A percentile compares a stretch with the other conserved stretches of the same genome.
Conservation (phyloP, 2,797 vertebrate species). For the Presbytis comata region DNA sequence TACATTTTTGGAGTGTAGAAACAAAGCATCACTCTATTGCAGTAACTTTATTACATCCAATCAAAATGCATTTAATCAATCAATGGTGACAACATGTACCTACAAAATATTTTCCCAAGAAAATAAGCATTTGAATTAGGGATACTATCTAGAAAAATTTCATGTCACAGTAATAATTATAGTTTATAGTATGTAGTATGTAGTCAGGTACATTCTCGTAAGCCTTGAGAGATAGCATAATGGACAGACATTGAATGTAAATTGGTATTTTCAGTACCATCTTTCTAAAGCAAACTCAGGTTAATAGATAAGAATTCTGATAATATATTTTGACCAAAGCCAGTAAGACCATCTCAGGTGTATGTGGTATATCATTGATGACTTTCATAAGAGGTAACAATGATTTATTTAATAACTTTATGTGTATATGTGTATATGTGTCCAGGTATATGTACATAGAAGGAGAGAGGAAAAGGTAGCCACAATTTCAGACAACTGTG, state of each 20-base stretch:
- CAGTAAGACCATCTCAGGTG: neutral
- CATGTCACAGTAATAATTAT: neutral
- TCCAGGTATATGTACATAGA: neutral
- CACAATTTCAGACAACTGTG: neutral
- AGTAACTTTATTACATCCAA: neutral
- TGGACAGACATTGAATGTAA: neutral
- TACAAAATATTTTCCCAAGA: constrained; percentile 13
- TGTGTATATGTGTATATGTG: neutral
- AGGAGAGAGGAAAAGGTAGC: neutral
- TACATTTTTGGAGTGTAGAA: neutral
- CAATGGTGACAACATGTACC: neutral
- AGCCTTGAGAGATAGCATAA: neutral
- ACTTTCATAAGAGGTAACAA: neutral
- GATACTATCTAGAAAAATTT: neutral
- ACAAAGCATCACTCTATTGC: neutral
- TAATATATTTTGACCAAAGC: neutral
- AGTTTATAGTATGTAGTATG: neutral
- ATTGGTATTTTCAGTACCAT: neutral
- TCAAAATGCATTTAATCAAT: neutral
- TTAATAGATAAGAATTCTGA: neutral
- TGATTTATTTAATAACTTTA: neutral
- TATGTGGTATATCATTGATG: neutral
- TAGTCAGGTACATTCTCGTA: neutral
- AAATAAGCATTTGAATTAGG: neutral
- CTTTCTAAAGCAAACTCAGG: neutral